phyloP scores from a whole-genome alignment of 37 sponge, comb jelly and placozoan genomes.

The Ephydatia muelleri region DNA sequence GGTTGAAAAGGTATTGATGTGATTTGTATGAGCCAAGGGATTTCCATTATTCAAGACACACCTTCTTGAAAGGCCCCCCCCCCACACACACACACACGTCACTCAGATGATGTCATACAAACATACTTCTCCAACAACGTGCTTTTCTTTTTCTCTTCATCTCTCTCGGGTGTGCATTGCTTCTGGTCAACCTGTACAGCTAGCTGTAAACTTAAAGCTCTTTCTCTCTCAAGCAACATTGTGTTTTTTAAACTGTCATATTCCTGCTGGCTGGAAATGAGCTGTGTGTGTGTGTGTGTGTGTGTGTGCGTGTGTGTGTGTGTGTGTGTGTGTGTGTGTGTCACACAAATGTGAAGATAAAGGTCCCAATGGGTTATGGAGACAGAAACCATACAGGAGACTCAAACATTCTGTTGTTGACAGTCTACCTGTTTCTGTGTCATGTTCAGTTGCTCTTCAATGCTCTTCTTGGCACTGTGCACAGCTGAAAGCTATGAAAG shows the following conservation, averaged over 20 bases:
- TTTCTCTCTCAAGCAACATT: neutral
- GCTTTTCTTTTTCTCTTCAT: neutral
- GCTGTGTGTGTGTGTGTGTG: no score
- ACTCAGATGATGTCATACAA: no score
- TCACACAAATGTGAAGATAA: neutral
- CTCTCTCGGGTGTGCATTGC: neutral
- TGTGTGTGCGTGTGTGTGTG: no score
- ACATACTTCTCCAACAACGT: no score
- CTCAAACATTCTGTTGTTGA: conserved; percentile 1
- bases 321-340: neutral
- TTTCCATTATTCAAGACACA: no score
- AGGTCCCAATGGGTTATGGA: no score
- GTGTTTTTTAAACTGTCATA: no score
- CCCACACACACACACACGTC: no score
- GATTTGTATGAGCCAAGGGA: no score
- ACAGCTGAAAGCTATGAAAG: neutral
- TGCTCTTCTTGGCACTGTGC: neutral
- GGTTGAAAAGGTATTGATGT: no score
- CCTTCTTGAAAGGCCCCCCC: no score
- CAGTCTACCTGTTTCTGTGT: neutral
- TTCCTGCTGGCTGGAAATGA: no score
- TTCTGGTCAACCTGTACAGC: conserved; percentile 2
- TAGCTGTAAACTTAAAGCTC: neutral
- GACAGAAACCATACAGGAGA: neutral
- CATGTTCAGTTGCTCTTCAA: neutral